These are phyloP conservation scores for Ahaetulla prasina DNA, from an alignment of 2,113 vertebrate species.

Conservation along the genomic window DNA sequence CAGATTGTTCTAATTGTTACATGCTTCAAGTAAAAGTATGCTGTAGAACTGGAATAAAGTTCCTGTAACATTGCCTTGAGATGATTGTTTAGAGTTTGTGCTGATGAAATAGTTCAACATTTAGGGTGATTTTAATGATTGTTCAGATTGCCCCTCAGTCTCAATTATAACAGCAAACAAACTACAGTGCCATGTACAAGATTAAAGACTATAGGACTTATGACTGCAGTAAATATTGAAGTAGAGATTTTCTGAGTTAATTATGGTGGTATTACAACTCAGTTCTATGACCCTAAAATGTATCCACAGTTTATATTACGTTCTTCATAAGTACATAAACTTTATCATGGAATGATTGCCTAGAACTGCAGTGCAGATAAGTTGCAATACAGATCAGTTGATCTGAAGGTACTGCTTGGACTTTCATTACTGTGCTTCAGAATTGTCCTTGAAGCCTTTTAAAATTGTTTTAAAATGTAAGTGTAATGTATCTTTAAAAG, in stretches of 20 bases:
- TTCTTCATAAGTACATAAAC: neutral
- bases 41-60: neutral
- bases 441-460: neutral
- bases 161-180: neutral
- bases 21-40: neutral
- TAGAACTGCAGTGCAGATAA: neutral
- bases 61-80: neutral
- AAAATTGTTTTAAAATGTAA: neutral
- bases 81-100: neutral
- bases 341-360: neutral
- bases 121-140: neutral
- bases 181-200: neutral
- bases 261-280: neutral
- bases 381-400: neutral
- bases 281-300: neutral
- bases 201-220: neutral
- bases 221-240: neutral
- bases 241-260: neutral
- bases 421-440: neutral
- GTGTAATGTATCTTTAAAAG: no score
- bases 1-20: neutral
- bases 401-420: neutral
- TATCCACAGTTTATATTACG: neutral
- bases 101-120: neutral
- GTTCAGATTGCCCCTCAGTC: neutral